Evolutionary conservation across 1,140 invertebrate species (phyloP).

Genomic region (Bradynema listronoti): DNA sequence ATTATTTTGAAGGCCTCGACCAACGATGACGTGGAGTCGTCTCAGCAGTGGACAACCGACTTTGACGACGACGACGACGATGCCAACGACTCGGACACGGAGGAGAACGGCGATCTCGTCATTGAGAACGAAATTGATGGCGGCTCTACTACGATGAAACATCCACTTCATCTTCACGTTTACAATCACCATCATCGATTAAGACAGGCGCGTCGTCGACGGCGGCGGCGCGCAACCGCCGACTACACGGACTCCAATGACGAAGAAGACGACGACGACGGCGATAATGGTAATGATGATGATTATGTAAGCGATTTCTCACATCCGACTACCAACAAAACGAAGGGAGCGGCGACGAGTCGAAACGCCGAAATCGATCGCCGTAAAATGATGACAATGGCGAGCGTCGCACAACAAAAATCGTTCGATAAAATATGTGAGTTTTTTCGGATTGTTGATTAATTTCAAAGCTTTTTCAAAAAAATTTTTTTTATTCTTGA

Average conservation of each 20-base stretch:
- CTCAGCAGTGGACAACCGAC: conserved; percentile 30
- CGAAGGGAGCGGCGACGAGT: conserved; percentile 15
- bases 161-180: too few species aligned
- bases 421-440: conserved; percentile 8
- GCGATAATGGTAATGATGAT: too few species aligned
- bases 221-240: too few species aligned
- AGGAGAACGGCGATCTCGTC: conserved; percentile 14
- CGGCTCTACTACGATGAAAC: too few species aligned
- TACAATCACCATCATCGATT: too few species aligned
- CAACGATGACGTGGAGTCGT: conserved; percentile 32
- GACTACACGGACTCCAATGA: too few species aligned
- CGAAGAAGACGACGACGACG: too few species aligned
- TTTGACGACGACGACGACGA: too few species aligned
- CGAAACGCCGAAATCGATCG: conserved; percentile 15
- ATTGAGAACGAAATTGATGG: too few species aligned
- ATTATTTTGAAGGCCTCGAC: conserved; percentile 34
- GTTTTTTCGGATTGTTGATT: conserved; percentile 1
- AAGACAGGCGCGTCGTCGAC: too few species aligned
- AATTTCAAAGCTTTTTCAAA: not conserved
- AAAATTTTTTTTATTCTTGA: conserved; percentile 19
- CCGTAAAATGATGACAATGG: conserved; percentile 8
- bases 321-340: not conserved
- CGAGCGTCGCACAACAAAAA: conserved; percentile 1
- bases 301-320: conserved; percentile 1
- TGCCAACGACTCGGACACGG: conserved; percentile 36